Evolutionary conservation across 35 echinoderm and acorn worm species (phyloP), one percentile per base, ranked within the genome.

Genomic region (Lytechinus pictus): DNA sequence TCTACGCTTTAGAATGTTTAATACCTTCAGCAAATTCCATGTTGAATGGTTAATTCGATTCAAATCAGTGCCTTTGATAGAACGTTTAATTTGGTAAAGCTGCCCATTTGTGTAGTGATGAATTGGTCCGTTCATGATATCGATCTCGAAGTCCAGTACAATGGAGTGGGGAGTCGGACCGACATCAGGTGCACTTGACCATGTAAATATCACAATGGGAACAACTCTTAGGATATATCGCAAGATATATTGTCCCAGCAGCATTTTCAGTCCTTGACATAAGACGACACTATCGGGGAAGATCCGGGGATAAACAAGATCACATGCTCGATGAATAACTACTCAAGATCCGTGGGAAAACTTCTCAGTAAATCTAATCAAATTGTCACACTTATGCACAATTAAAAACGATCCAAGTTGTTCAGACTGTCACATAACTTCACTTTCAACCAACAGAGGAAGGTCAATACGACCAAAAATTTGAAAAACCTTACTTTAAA

Each of bases 1-100:
- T 87, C 86, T 87, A 87, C 86, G 86, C 33, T 87, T 87, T 9
- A 87, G n/a, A 87, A 87, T 87, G 5, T 87, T 87, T 19, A 87
- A 51, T 1, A 2, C 86, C n/a, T 19, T 87, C 86, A 87, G 86
- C 33, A 87, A n/a, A 87, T 87, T 87, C 86, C 86, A 87, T 87
- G 86, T 87, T n/a, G 8, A n/a, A 87, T 51, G 10, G n/a, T 87
- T n/a, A 87, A 87, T 51, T 3, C 86, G 1, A 51, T 87, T 87
- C n/a, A 27, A 9, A 27, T 87, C 86, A 87, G 86, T 87, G 86
- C 86, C 33, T 87, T n/a, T 87, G n/a, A 87, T 19, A 87, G 86
- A 87, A 87, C n/a, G 10, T 87, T 87, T 87, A 87, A 87, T 0
- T 87, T 87, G 86, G 4, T 2, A 87, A 87, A 87, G 2, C 86